Conservation (phyloP, 2,797 vertebrate genomes). For the Mionectes olivaceus region DNA sequence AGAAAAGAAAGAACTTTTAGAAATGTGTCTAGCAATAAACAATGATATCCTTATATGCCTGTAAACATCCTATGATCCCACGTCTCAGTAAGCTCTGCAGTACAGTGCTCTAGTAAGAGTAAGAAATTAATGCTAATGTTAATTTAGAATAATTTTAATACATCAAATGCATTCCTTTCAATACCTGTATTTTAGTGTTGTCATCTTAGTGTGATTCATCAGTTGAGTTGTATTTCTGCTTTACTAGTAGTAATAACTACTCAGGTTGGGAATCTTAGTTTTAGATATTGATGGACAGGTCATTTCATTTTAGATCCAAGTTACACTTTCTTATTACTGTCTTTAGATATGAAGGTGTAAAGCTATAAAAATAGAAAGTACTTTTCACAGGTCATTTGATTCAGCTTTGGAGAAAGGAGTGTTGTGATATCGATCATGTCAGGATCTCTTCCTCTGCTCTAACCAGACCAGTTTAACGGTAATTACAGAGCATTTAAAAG, state of each 20-base stretch:
- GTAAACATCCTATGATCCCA: background rate
- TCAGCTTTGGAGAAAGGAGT: background rate
- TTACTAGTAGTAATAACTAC: background rate
- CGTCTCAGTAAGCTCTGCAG: background rate
- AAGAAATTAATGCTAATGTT: background rate
- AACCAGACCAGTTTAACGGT: slow-evolving; percentile 1
- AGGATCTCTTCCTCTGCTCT: background rate
- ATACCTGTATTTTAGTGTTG: background rate
- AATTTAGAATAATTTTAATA: background rate
- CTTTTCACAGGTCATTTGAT: slow-evolving; percentile 14
- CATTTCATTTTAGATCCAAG: background rate
- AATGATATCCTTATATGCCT: background rate
- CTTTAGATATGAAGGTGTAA: background rate
- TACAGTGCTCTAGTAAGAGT: background rate
- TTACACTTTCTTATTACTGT: background rate
- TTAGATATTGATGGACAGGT: background rate
- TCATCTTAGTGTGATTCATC: background rate
- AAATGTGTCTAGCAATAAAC: background rate
- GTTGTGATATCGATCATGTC: background rate
- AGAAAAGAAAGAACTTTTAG: background rate
- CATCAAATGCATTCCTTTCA: background rate
- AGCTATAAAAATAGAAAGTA: background rate
- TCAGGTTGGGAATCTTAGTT: background rate
- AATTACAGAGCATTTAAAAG: slow-evolving; percentile 13
- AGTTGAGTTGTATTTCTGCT: background rate